Evolutionary conservation across 2,797 vertebrate genomes (phyloP).

Genomic region (Epinephelus malabaricus): DNA sequence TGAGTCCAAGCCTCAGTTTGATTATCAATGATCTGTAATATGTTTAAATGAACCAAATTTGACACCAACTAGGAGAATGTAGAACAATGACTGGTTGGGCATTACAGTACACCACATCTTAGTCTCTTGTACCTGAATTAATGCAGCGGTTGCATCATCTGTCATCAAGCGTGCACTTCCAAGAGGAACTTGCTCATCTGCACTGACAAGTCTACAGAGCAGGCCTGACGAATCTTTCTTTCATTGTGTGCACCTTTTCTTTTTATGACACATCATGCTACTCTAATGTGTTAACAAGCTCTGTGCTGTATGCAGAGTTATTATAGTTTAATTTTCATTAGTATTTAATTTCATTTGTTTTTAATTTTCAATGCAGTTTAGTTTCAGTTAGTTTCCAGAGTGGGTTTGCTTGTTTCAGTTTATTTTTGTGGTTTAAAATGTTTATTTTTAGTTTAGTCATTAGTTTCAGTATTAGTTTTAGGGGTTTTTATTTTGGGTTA

Average conservation of each 20-base stretch:
- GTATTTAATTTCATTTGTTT: too few relatives aligned
- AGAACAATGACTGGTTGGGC: not conserved
- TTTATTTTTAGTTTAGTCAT: too few relatives aligned
- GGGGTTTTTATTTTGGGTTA: too few relatives aligned
- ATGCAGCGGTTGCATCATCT: not conserved
- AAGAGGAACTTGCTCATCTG: slow-evolving; percentile 19
- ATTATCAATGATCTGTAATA: not conserved
- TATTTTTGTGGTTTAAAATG: too few relatives aligned
- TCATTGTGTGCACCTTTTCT: not conserved
- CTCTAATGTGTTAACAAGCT: not conserved
- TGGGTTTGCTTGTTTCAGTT: too few relatives aligned
- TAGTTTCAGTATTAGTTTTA: too few relatives aligned
- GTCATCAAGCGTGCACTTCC: not conserved
- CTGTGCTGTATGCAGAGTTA: too few relatives aligned
- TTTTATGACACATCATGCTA: not conserved
- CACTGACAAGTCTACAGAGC: not conserved
- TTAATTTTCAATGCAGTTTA: too few relatives aligned
- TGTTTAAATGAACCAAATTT: not conserved
- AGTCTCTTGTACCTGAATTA: not conserved
- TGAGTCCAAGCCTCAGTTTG: not conserved
- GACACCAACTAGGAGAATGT: not conserved
- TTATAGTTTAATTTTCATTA: too few relatives aligned
- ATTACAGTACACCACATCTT: not conserved
- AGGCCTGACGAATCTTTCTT: not conserved
- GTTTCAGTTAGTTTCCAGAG: too few relatives aligned